These are phyloP conservation scores for Gasteruption jaculator DNA, from an alignment of 2,888 invertebrate genomes.

Conservation along the genomic window DNA sequence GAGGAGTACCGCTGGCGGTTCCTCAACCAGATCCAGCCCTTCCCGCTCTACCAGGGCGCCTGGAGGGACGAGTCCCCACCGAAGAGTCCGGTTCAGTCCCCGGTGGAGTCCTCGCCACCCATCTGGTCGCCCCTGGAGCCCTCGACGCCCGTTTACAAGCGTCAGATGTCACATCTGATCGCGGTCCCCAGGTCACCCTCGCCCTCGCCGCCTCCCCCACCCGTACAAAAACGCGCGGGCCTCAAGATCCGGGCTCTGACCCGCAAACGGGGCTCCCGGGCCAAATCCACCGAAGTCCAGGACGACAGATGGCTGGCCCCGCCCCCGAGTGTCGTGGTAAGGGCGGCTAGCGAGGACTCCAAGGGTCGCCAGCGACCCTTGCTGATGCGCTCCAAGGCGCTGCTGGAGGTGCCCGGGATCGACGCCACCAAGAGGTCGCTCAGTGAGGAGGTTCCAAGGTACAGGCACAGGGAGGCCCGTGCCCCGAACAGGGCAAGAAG, in stretches of 20 bases:
- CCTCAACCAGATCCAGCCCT: constrained; percentile 44
- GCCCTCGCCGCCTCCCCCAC: constrained; percentile 8
- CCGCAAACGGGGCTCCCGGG: constrained; percentile 32
- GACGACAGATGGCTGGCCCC: constrained; percentile 28
- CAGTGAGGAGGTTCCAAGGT: constrained; percentile 46
- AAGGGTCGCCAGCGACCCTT: constrained; percentile 39
- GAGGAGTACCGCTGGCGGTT: constrained; percentile 44
- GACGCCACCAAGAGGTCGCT: constrained; percentile 42
- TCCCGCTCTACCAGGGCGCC: constrained; percentile 47
- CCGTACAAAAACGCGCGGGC: constrained; percentile 18
- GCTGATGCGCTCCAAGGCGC: constrained; percentile 41
- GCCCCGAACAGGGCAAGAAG: constrained; percentile 44
- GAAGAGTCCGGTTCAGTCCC: constrained; percentile 31
- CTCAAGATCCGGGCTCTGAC: constrained; percentile 28
- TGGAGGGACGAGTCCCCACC: constrained; percentile 48
- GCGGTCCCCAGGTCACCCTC: neutral
- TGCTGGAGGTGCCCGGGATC: constrained; percentile 41
- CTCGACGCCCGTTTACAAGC: constrained; percentile 19
- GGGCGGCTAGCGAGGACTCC: constrained; percentile 43
- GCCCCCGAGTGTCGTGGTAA: constrained; percentile 28
- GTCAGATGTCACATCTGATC: constrained; percentile 19
- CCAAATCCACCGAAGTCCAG: constrained; percentile 35
- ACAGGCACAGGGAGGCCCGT: constrained; percentile 32
- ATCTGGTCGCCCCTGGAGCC: constrained; percentile 41
- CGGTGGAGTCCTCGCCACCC: constrained; percentile 34